Conservation (phyloP, 2,113 vertebrate genomes). For the Prolemur simus region DNA sequence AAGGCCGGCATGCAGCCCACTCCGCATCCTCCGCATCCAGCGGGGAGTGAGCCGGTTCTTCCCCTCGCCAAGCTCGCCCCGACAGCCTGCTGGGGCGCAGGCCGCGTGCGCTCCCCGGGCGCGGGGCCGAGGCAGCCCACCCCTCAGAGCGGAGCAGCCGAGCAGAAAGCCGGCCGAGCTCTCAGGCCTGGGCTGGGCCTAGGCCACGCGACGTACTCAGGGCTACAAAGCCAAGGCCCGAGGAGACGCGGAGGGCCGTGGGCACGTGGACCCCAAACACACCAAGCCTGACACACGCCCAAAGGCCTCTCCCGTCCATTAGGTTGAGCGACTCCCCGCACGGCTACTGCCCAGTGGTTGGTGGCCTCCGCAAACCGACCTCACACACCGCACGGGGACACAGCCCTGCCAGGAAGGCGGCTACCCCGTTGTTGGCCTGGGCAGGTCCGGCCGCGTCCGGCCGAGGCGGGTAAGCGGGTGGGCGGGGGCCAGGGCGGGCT, state of each 20-base stretch:
- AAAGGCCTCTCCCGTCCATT: not conserved
- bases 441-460: not conserved
- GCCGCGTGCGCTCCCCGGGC: too few species aligned
- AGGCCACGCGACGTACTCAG: not conserved
- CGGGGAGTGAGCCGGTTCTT: not conserved
- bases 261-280: not conserved
- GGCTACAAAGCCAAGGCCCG: not conserved
- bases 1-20: too few species aligned
- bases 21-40: too few species aligned
- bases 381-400: not conserved
- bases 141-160: too few species aligned
- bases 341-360: not conserved
- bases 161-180: not conserved
- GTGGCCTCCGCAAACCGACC: not conserved
- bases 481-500: not conserved
- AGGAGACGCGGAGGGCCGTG: not conserved
- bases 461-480: not conserved
- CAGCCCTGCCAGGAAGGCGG: not conserved
- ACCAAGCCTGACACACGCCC: not conserved
- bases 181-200: not conserved
- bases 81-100: not conserved
- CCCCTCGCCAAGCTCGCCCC: not conserved
- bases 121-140: too few species aligned
- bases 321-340: not conserved
- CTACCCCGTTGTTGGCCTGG: not conserved